Conservation (phyloP, 2,113 vertebrate genomes). For the Nettapus auritus region DNA sequence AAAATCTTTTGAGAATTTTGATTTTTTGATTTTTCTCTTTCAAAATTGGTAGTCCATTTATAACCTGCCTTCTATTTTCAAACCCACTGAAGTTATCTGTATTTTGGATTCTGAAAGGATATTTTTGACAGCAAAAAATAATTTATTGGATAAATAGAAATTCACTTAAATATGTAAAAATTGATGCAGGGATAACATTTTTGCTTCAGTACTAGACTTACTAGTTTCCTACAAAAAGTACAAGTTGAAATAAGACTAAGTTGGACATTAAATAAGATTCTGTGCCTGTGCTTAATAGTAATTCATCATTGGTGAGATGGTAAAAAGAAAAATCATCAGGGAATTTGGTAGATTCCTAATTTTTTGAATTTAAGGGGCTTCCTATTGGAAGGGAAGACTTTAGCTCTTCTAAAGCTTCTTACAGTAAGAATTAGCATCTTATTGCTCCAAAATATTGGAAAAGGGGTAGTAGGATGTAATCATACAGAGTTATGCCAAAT, state of each 20-base stretch:
- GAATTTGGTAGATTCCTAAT: not conserved
- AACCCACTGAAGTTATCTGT: not conserved
- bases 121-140: not conserved
- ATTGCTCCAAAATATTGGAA: not conserved
- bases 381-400: not conserved
- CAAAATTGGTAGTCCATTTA: not conserved
- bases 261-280: not conserved
- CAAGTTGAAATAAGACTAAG: not conserved
- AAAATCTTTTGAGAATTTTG: not conserved
- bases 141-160: not conserved
- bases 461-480: not conserved
- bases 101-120: not conserved
- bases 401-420: not conserved
- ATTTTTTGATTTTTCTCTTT: not conserved
- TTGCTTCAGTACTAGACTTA: not conserved
- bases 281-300: not conserved
- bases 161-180: not conserved
- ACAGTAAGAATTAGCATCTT: not conserved
- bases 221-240: not conserved
- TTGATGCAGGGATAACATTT: not conserved
- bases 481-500: not conserved
- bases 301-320: not conserved
- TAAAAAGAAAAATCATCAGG: not conserved
- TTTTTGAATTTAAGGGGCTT: not conserved
- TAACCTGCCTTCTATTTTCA: not conserved